Evolutionary conservation across 2,888 invertebrate genomes (phyloP).

Genomic region (Pristionchus maxplancki): DNA sequence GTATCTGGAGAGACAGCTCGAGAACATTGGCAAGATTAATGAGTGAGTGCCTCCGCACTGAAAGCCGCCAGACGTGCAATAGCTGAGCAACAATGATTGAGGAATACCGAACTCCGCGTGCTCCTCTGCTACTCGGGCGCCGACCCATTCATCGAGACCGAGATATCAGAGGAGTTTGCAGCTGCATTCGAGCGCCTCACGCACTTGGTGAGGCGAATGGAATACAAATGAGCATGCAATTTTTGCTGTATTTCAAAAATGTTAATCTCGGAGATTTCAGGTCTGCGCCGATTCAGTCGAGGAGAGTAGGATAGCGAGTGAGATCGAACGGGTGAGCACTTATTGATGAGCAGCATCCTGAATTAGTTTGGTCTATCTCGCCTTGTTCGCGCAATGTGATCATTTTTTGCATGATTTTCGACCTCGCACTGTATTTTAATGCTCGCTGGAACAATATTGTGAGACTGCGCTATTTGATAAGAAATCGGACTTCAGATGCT

Average conservation of each 20-base stretch:
- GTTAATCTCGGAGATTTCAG: neutral
- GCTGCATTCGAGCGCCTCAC: conserved; percentile 17
- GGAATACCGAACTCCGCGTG: conserved; percentile 44
- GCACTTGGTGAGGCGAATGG: neutral
- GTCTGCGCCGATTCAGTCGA: neutral
- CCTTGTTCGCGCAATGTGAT: too few species aligned
- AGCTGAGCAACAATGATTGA: too few species aligned
- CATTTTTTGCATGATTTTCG: too few species aligned
- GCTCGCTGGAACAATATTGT: too few species aligned
- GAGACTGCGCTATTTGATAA: neutral
- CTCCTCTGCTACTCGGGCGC: conserved; percentile 54
- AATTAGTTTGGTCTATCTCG: too few species aligned
- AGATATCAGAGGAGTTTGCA: conserved; percentile 49
- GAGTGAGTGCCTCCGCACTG: too few species aligned
- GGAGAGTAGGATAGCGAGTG: neutral
- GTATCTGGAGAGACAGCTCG: conserved; percentile 51
- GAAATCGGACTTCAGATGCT: neutral
- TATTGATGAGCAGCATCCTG: too few species aligned
- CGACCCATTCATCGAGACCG: conserved; percentile 53
- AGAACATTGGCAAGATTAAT: conserved; percentile 49
- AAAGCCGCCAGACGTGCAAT: too few species aligned
- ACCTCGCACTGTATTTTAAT: too few species aligned
- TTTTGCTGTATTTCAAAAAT: too few species aligned
- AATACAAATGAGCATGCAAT: too few species aligned
- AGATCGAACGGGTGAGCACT: neutral